phyloP scores from a whole-genome alignment of 2,113 vertebrate species.

The Menidia beryllina region DNA sequence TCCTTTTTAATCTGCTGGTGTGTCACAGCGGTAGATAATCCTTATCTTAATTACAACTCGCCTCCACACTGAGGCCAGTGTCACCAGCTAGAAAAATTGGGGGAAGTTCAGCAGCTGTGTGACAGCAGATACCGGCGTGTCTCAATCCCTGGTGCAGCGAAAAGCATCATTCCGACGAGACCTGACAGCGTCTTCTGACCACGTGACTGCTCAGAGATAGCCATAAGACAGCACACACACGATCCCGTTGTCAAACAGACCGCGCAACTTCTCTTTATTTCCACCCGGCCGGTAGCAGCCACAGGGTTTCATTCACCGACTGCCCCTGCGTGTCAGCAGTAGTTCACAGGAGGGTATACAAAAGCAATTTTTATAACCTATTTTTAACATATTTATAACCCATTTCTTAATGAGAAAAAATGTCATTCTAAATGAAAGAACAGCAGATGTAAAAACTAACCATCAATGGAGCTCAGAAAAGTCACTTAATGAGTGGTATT shows the following conservation, averaged over 20 bases:
- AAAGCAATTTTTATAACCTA: neutral
- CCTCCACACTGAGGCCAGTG: neutral
- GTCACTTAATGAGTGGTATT: neutral
- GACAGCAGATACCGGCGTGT: neutral
- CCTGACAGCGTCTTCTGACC: slow-evolving; percentile 1
- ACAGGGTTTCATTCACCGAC: slow-evolving; percentile 13
- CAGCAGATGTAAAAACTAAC: slow-evolving; percentile 17
- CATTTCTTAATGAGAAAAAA: too few relatives aligned
- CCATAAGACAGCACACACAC: slow-evolving; percentile 19
- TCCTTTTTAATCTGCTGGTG: too few relatives aligned
- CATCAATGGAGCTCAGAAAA: slow-evolving; percentile 13
- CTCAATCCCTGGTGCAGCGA: neutral
- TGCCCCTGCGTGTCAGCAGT: slow-evolving; percentile 8
- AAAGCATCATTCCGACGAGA: neutral
- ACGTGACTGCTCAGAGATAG: slow-evolving; percentile 18
- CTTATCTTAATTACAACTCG: neutral
- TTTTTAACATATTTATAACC: too few relatives aligned
- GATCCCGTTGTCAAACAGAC: slow-evolving; percentile 12
- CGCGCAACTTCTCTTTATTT: neutral
- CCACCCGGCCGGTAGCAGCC: neutral
- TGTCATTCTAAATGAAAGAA: slow-evolving; percentile 29
- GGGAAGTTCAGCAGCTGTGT: neutral
- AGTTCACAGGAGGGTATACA: neutral
- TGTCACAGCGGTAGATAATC: too few relatives aligned
- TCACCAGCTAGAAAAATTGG: neutral